These are phyloP conservation scores for Pachyrhynchus sulphureomaculatus DNA, from an alignment of 1,140 invertebrate genomes.

Conservation along the genomic window DNA sequence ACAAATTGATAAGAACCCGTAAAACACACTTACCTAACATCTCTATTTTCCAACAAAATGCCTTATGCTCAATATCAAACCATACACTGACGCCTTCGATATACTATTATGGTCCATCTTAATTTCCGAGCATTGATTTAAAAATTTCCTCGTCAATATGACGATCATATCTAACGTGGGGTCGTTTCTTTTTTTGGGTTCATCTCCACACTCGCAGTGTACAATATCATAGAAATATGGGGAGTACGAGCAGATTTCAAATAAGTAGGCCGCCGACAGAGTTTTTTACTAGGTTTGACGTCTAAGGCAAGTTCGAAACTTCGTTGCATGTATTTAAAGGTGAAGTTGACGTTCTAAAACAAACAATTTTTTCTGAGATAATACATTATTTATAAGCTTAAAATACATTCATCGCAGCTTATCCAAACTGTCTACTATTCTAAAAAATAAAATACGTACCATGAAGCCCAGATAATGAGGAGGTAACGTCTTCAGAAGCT, in stretches of 20 bases:
- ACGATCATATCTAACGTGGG: conserved; percentile 33
- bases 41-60: conserved; percentile 61
- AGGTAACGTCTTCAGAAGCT: conserved; percentile 36
- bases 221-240: conserved; percentile 45
- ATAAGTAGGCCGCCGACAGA: conserved; percentile 72
- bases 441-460: conserved; percentile 20
- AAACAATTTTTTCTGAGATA: no score
- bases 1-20: no score
- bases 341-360: conserved; percentile 49
- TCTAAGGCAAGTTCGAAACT: conserved; percentile 61
- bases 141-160: conserved; percentile 24
- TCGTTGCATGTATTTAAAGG: conserved; percentile 53
- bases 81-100: conserved; percentile 75
- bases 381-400: no score
- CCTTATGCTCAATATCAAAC: conserved; percentile 70
- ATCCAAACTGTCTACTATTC: no score
- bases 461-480: conserved; percentile 35
- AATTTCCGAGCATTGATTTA: conserved; percentile 13
- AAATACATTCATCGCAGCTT: no score
- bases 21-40: conserved; percentile 61
- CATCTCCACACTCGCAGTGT: conserved; percentile 61
- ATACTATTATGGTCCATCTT: conserved; percentile 15
- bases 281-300: conserved; percentile 78
- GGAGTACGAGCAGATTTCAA: conserved; percentile 58
- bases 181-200: conserved; percentile 56